phyloP scores from a whole-genome alignment of 2,797 vertebrate species.

The Falco cherrug region DNA sequence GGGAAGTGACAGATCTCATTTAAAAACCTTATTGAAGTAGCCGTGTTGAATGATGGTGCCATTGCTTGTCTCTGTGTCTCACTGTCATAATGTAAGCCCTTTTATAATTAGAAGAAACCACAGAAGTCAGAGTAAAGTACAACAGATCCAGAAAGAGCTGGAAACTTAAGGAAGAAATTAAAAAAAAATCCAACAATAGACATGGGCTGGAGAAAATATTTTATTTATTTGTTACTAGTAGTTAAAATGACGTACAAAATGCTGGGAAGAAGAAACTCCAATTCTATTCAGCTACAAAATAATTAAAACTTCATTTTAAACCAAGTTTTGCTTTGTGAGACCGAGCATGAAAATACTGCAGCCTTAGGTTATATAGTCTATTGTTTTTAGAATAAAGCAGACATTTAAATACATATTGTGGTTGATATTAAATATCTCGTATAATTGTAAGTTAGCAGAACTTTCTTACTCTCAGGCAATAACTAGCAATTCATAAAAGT shows the following conservation, averaged over 20 bases:
- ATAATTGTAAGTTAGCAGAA: slow-evolving; percentile 69
- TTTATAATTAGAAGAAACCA: slow-evolving; percentile 68
- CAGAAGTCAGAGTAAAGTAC: slow-evolving; percentile 61
- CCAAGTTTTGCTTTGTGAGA: slow-evolving; percentile 72
- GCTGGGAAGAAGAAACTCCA: slow-evolving; percentile 73
- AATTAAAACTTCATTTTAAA: slow-evolving; percentile 74
- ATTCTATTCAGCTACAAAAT: slow-evolving; percentile 76
- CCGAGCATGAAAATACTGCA: slow-evolving; percentile 61
- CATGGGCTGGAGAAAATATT: slow-evolving; percentile 66
- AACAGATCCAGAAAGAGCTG: slow-evolving; percentile 63
- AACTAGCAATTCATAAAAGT: slow-evolving; percentile 63
- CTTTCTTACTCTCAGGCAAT: slow-evolving; percentile 69
- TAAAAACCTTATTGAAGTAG: slow-evolving; percentile 51
- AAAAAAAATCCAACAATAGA: slow-evolving; percentile 21
- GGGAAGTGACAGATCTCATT: slow-evolving; percentile 57
- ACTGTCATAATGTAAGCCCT: slow-evolving; percentile 49
- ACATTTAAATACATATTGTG: slow-evolving; percentile 73
- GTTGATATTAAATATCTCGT: slow-evolving; percentile 74
- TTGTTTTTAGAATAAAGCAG: slow-evolving; percentile 74
- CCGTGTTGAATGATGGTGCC: slow-evolving; percentile 52
- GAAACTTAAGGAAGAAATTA: slow-evolving; percentile 49
- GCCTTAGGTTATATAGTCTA: slow-evolving; percentile 69
- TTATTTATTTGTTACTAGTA: slow-evolving; percentile 79
- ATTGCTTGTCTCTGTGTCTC: slow-evolving; percentile 47
- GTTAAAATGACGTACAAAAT: slow-evolving; percentile 77